Base-by-base conservation (phyloP, 1,140 invertebrate species). In the Cyphomyrmex costatus region DNA sequence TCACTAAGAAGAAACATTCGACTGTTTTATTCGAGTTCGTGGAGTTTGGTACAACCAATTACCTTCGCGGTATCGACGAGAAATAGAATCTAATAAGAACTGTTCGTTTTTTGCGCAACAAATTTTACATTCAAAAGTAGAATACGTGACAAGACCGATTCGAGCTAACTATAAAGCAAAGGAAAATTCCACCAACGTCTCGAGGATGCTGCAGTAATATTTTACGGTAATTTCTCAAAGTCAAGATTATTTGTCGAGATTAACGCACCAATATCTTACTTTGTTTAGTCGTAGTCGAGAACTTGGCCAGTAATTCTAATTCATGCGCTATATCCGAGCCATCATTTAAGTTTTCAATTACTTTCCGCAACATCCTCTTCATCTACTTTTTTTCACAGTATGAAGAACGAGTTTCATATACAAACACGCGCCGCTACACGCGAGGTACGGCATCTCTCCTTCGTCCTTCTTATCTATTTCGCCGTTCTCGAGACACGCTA, bases 281-380 rank as follows among this genome's bases (percentile, higher is more conserved):
- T 36, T 36, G 63, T 58, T 42, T 19, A 10, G 36, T 58, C 24
- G 24, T 68, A 60, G 51, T 58, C 73, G 53, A 46, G 36, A 63
- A 83, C 68, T 74, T 19, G 4, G 53, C 14, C 14, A 10, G 36
- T 24, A 58, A 73, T 30, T 83, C 21, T 82, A 82, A 82, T 73
- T 82, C 24, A 46, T 74, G 79, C 53, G 53, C 46, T 24, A 80
- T 68, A 51, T 49, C 24, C 33, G 21, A 70, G 49, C 16, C 14
- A 27, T 70, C 36, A 74, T 83, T 83, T 60, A 73, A 82, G 16
- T 82, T 82, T 82, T 82, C 66, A 82, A 82, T 82, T 82, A 71
- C 51, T 71, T 82, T 66, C 42, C 30, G 46, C 77, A 65, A 53
- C 46, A 24, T 66, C 51, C 51, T 51, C 51, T 46, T 42, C 21